A percentile compares a stretch with the other conserved stretches of the same genome.
These are phyloP conservation scores for Drosophila peninsularis DNA, from an alignment of 2,888 invertebrate genomes.

Conservation along the genomic window DNA sequence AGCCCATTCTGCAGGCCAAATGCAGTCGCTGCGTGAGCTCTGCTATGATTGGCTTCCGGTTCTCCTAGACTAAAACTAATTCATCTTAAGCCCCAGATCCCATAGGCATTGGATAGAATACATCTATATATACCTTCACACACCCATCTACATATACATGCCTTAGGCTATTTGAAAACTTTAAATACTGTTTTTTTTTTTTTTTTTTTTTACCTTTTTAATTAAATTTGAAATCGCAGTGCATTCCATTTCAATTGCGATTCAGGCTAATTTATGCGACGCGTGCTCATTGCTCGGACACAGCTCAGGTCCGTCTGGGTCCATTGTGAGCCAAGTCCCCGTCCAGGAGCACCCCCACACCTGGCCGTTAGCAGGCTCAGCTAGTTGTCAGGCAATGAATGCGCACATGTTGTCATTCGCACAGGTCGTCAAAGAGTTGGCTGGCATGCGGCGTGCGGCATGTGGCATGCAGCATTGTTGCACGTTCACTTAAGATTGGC, in stretches of 20 bases:
- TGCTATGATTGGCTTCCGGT: too few relatives aligned
- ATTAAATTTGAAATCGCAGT: conserved; percentile 53
- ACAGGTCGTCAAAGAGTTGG: conserved; percentile 49
- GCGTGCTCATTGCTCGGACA: conserved; percentile 60
- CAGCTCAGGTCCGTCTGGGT: conserved; percentile 1
- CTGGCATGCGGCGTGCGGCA: conserved; percentile 47
- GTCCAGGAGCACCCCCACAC: background rate
- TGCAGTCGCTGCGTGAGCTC: too few relatives aligned
- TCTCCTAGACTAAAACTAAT: too few relatives aligned
- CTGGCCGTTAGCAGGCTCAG: conserved; percentile 35
- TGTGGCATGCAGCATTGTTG: conserved; percentile 38
- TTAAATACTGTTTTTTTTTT: too few relatives aligned
- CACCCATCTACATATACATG: too few relatives aligned
- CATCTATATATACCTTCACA: too few relatives aligned
- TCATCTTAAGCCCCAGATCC: too few relatives aligned
- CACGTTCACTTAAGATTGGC: conserved; percentile 43
- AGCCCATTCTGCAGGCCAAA: too few relatives aligned
- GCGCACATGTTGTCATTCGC: conserved; percentile 70
- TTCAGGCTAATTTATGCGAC: conserved; percentile 56
- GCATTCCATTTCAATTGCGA: conserved; percentile 49
- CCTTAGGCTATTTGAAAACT: too few relatives aligned
- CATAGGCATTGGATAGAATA: too few relatives aligned
- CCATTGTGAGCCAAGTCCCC: background rate
- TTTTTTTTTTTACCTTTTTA: conserved; percentile 19
- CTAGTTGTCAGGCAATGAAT: conserved; percentile 24